Evolutionary conservation across 2,888 invertebrate species (phyloP).

Genomic region (Callimorpha dominula): DNA sequence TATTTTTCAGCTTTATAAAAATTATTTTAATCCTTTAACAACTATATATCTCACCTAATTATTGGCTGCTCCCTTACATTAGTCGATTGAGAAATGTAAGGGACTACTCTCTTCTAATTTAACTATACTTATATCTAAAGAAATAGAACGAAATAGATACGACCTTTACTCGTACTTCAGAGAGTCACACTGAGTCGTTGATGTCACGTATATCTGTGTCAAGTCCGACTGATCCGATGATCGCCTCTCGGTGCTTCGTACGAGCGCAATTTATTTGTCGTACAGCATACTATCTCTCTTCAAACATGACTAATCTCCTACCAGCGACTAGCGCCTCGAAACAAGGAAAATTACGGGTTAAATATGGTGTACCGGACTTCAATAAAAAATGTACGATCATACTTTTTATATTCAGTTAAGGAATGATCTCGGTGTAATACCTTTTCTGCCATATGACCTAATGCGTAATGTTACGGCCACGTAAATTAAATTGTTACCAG

Average conservation of each 20-base stretch:
- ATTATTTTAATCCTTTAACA: too few relatives aligned
- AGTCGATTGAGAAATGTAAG: too few relatives aligned
- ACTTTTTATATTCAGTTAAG: not conserved
- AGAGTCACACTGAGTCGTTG: conserved; percentile 8
- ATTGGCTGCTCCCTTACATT: too few relatives aligned
- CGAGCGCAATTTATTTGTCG: conserved; percentile 47
- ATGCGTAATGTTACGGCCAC: too few relatives aligned
- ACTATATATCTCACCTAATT: too few relatives aligned
- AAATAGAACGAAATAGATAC: not conserved
- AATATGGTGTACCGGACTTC: not conserved
- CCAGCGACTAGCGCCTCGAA: conserved; percentile 24
- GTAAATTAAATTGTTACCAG: too few relatives aligned
- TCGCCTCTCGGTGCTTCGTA: conserved; percentile 42
- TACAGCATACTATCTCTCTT: conserved; percentile 10
- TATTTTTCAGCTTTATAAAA: too few relatives aligned
- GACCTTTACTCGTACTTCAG: not conserved
- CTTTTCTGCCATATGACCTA: not conserved
- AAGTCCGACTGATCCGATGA: conserved; percentile 59
- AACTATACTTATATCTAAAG: too few relatives aligned
- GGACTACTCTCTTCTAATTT: too few relatives aligned
- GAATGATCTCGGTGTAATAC: not conserved
- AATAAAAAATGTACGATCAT: not conserved
- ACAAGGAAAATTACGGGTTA: conserved; percentile 17
- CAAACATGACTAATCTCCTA: conserved; percentile 33
- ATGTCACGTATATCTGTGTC: conserved; percentile 57